A percentile compares a stretch with the other conserved stretches of the same genome.
phyloP scores from a whole-genome alignment of 2,113 vertebrate genomes.

The Periophthalmus modestus region DNA sequence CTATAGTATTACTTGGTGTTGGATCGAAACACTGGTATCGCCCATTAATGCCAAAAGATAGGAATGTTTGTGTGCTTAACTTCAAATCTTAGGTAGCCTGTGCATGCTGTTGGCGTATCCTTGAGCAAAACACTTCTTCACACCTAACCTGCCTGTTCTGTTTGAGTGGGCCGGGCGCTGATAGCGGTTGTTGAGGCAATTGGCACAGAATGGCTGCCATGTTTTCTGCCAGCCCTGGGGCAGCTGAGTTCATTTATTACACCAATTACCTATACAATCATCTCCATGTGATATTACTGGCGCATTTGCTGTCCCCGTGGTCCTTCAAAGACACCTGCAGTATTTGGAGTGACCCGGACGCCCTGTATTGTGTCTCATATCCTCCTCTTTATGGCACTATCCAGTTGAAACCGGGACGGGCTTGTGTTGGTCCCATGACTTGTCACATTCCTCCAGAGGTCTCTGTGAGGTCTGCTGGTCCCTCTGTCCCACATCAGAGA shows the following conservation, averaged over 20 bases:
- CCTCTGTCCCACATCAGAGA: slow-evolving; percentile 59
- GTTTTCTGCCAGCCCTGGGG: too few species aligned
- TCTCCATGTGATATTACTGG: not conserved
- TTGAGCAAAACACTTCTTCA: too few species aligned
- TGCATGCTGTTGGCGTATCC: too few species aligned
- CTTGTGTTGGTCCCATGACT: slow-evolving; percentile 58
- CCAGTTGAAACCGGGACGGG: slow-evolving; percentile 40
- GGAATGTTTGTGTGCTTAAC: too few species aligned
- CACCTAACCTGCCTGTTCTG: too few species aligned
- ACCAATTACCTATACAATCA: not conserved
- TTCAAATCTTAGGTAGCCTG: too few species aligned
- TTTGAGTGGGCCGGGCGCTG: too few species aligned
- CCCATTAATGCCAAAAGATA: too few species aligned
- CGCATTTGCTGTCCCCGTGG: not conserved
- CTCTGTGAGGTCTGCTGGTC: slow-evolving; percentile 47
- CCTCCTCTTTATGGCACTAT: slow-evolving; percentile 52
- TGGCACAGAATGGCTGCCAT: too few species aligned
- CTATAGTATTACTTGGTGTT: too few species aligned
- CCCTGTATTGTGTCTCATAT: slow-evolving; percentile 64
- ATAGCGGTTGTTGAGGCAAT: too few species aligned
- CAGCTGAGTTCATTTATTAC: not conserved
- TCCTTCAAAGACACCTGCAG: slow-evolving; percentile 61
- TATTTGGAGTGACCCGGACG: slow-evolving; percentile 57
- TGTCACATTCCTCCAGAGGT: slow-evolving; percentile 66
- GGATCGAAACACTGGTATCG: too few species aligned